These are phyloP conservation scores for Antitype chi DNA, from an alignment of 2,888 invertebrate genomes.

Conservation along the genomic window DNA sequence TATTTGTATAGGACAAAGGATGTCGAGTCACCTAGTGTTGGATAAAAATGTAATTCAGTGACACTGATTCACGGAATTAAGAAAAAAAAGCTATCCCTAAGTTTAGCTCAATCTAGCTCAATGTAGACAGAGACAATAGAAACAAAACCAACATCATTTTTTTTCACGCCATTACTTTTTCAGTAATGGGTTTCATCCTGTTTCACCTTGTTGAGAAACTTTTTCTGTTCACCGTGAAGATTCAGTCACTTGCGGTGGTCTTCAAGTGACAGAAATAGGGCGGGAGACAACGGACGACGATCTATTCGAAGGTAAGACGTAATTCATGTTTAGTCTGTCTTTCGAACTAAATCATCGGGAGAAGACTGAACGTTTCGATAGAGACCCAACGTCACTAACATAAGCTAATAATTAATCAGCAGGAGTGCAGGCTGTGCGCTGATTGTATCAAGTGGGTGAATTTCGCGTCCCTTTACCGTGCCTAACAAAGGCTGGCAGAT, in stretches of 20 bases:
- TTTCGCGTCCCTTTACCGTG: neutral
- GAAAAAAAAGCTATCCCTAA: too few relatives aligned
- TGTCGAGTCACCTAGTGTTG: neutral
- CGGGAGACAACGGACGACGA: neutral
- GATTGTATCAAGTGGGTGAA: neutral
- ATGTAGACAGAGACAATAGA: neutral
- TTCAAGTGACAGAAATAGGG: neutral
- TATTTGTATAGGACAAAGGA: neutral
- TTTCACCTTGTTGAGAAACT: neutral
- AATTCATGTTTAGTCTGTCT: neutral
- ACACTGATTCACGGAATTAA: neutral
- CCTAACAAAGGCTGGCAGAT: neutral
- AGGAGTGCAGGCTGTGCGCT: neutral
- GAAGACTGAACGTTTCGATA: neutral
- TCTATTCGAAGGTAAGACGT: neutral
- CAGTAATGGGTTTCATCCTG: neutral
- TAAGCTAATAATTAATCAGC: neutral
- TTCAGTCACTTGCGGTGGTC: neutral
- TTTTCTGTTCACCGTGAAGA: neutral
- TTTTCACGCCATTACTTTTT: neutral
- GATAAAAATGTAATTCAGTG: neutral
- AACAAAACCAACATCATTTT: too few relatives aligned
- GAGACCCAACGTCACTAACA: neutral
- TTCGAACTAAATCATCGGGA: neutral
- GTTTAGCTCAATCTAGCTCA: too few relatives aligned